Evolutionary conservation across 1,140 invertebrate genomes (phyloP), one percentile per base, ranked within the genome.

Genomic region (Pogonognathellus flavescens): DNA sequence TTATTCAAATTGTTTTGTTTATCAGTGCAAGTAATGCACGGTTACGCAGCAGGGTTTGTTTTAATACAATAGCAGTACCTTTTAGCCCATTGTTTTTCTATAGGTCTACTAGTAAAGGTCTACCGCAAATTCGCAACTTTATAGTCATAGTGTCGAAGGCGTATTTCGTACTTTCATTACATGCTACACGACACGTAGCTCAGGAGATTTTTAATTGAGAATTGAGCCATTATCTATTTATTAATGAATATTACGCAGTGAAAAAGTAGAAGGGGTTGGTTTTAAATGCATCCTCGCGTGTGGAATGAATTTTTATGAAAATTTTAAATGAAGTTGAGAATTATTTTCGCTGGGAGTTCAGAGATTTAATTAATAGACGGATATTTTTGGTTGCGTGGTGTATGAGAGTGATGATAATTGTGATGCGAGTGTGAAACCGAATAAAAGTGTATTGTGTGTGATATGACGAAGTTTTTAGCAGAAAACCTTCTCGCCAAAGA

Each of bases 301-400:
- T 14, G 14, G 70, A 31, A 16, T 0, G 14, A 76, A 76, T 76
- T 70, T 76, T 76, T 76, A 6, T 49, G 49, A 76, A 76, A 76
- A 76, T 49, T 76, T 7, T 13, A 76, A 76, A 76, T 76, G 4
- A 76, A 76, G 62, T 31, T 76, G 70, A 76, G 70, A 76, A 76
- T n/a, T n/a, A n/a, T 76, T 76, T 76, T 76, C 20, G 13, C 70
- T 76, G 70, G 31, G 31, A 18, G 18, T 62, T 9, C 14, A n/a
- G 5, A 1, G 5, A 4, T 13, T 49, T 76, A 76, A 76, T 76
- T 76, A 76, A 76, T 76, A 50, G 70, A 76, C 70, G 70, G 70
- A 14, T 76, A 31, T 66, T 66, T 66, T 22, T 7, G 70, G 14
- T 50, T 41, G 70, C 31, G 70, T 76, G 70, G 41, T 50, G 70